Percentiles rank a stretch among this genome's conserved stretches.
Evolutionary conservation across 1,140 invertebrate species (phyloP).

Genomic region (Hyphantria cunea): DNA sequence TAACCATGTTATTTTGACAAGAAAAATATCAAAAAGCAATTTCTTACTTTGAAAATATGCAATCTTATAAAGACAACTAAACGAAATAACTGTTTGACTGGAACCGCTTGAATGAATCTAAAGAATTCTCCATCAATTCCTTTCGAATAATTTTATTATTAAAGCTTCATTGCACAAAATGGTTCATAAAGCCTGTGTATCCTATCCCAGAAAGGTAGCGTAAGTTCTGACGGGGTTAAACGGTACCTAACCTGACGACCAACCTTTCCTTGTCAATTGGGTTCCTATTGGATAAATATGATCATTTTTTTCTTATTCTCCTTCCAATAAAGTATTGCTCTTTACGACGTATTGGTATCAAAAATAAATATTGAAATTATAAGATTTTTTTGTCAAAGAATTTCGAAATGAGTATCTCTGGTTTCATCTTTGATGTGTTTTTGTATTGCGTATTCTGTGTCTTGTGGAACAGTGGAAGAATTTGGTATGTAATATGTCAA

Average conservation of each 20-base stretch:
- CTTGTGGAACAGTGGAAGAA: background rate
- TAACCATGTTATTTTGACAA: too few relatives aligned
- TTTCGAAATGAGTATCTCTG: conserved; percentile 22
- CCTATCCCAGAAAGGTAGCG: conserved; percentile 19
- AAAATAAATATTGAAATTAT: conserved; percentile 27
- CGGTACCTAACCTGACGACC: conserved; percentile 30
- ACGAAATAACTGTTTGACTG: background rate
- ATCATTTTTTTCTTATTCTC: conserved; percentile 17
- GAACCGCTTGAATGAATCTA: conserved; percentile 3
- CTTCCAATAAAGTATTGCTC: conserved; percentile 22
- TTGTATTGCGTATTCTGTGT: conserved; percentile 12
- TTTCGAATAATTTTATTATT: conserved; percentile 15
- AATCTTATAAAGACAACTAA: too few relatives aligned
- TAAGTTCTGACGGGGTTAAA: conserved; percentile 32
- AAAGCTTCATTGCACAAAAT: conserved; percentile 19
- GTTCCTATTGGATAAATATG: conserved; percentile 24
- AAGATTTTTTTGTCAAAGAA: conserved; percentile 13
- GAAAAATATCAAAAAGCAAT: too few relatives aligned
- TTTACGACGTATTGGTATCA: conserved; percentile 16
- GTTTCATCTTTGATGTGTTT: conserved; percentile 24
- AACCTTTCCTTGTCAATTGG: conserved; percentile 31
- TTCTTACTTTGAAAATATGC: too few relatives aligned
- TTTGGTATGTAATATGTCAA: conserved; percentile 2
- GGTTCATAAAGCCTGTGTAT: conserved; percentile 17
- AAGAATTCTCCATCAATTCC: background rate